A percentile compares a stretch with the other conserved stretches of the same genome.
phyloP scores from a whole-genome alignment of 2,797 vertebrate genomes.

The Enteromius radiatus region DNA sequence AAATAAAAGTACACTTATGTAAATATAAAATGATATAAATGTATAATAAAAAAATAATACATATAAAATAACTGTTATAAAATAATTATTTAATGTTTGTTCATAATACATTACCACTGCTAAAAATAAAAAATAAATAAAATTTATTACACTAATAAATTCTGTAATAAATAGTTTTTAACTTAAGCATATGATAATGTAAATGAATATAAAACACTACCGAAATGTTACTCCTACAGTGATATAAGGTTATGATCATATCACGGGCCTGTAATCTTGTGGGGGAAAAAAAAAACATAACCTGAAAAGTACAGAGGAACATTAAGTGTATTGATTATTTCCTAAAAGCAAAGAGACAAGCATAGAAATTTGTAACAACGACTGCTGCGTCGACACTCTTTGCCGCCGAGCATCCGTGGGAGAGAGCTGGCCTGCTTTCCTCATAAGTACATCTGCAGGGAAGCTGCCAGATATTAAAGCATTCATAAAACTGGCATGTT shows the following conservation, averaged over 20 bases:
- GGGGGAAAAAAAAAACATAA: not conserved
- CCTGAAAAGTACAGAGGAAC: not conserved
- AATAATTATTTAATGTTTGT: not conserved
- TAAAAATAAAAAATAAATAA: not conserved
- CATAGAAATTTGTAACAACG: not conserved
- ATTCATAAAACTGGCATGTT: slow-evolving; percentile 59
- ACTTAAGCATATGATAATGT: no score
- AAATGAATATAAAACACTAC: not conserved
- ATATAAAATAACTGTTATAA: not conserved
- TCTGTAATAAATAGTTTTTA: not conserved
- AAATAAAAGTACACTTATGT: no score
- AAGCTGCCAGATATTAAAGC: slow-evolving; percentile 60
- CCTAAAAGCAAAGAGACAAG: not conserved
- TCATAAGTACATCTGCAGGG: slow-evolving; percentile 48
- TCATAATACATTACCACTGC: not conserved
- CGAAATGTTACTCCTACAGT: not conserved
- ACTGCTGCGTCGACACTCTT: not conserved
- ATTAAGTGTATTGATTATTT: not conserved
- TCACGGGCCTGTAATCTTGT: not conserved
- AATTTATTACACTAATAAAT: not conserved
- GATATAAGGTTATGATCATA: not conserved
- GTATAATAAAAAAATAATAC: not conserved
- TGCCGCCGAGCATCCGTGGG: slow-evolving; percentile 4
- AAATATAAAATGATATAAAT: no score
- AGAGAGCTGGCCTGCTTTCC: slow-evolving; percentile 42